Conservation (phyloP, 2,888 invertebrate genomes). For the Lycaena phlaeas region DNA sequence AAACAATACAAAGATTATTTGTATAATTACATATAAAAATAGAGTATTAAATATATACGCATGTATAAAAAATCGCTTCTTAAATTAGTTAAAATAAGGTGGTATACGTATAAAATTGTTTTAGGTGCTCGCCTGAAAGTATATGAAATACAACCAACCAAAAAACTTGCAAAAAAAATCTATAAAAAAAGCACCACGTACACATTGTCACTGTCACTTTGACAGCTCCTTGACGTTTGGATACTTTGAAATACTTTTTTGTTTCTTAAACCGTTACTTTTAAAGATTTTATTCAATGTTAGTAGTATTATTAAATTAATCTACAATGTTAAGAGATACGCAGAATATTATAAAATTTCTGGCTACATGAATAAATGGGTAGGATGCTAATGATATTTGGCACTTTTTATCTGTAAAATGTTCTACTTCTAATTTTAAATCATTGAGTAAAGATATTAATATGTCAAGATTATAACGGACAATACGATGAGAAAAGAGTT, state of each 20-base stretch:
- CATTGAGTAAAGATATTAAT: too few species aligned
- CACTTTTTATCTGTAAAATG: not conserved
- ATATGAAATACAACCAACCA: not conserved
- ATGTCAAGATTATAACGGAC: too few species aligned
- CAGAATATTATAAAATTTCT: not conserved
- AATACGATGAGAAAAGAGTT: too few species aligned
- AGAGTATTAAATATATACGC: not conserved
- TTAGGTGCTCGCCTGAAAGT: not conserved
- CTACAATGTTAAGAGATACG: too few species aligned
- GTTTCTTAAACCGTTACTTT: not conserved
- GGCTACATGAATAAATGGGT: too few species aligned
- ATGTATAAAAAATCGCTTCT: conserved; percentile 2
- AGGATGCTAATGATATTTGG: not conserved
- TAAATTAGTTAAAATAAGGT: not conserved
- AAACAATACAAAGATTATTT: conserved; percentile 4
- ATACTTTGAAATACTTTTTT: not conserved
- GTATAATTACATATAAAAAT: conserved; percentile 7
- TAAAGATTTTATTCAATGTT: too few species aligned
- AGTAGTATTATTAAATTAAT: too few species aligned
- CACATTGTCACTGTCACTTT: conserved; percentile 8
- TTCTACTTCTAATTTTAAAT: not conserved
- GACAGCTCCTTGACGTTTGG: conserved; percentile 7
- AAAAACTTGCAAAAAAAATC: conserved; percentile 1
- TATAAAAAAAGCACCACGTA: conserved; percentile 2
- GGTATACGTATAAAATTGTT: not conserved